A percentile compares a stretch with the other conserved stretches of the same genome.
phyloP scores from a whole-genome alignment of 2,113 vertebrate genomes.

The Panurus biarmicus region DNA sequence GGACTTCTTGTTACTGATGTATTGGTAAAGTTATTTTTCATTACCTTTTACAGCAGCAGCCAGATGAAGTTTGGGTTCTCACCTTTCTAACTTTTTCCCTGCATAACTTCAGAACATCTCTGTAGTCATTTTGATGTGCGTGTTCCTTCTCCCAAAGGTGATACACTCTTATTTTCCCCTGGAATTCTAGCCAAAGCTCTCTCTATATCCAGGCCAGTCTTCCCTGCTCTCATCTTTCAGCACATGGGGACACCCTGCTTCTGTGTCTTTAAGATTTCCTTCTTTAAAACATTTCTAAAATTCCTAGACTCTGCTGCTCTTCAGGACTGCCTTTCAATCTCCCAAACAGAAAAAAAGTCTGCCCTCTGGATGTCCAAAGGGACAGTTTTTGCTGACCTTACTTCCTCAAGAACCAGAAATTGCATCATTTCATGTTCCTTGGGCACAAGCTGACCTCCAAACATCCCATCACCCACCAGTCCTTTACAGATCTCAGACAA shows the following conservation, averaged over 20 bases:
- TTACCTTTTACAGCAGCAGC: background rate
- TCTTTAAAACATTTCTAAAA: background rate
- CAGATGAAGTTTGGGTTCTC: background rate
- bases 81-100: background rate
- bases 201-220: background rate
- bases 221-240: background rate
- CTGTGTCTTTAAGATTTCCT: background rate
- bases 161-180: background rate
- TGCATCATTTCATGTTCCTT: background rate
- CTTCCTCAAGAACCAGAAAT: background rate
- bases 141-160: background rate
- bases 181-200: background rate
- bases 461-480: background rate
- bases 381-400: background rate
- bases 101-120: background rate
- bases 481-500: background rate
- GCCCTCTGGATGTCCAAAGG: background rate
- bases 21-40: background rate
- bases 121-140: background rate
- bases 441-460: background rate
- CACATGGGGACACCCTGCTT: background rate
- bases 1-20: background rate
- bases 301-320: background rate
- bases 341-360: background rate
- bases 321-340: background rate